Evolutionary conservation across 2,113 vertebrate genomes (phyloP).

Genomic region (Rafetus swinhoei): DNA sequence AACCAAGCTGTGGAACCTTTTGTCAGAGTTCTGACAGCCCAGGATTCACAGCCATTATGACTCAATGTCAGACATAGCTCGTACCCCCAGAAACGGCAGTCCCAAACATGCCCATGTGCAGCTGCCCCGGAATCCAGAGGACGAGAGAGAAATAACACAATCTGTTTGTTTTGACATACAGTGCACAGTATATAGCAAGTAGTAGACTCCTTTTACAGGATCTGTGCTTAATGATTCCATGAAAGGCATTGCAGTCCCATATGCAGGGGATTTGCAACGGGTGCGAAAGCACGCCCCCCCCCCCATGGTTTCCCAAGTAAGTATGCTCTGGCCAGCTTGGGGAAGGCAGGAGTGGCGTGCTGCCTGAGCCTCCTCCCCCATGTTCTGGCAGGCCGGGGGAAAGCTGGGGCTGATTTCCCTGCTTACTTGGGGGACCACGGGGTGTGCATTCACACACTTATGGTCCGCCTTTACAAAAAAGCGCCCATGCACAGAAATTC

Average conservation of each 20-base stretch:
- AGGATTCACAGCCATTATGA: neutral
- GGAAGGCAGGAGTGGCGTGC: no score
- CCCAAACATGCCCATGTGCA: neutral
- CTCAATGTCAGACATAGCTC: neutral
- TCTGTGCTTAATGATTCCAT: neutral
- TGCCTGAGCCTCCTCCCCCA: no score
- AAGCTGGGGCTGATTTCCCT: no score
- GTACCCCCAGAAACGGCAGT: neutral
- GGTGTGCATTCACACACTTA: no score
- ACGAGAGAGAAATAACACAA: neutral
- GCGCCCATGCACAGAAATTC: no score
- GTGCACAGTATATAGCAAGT: neutral
- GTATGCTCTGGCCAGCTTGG: no score
- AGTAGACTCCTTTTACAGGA: neutral
- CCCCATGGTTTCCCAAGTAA: no score
- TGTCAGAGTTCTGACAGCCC: neutral
- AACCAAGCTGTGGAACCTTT: neutral
- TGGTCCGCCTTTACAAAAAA: no score
- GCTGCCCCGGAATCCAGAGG: neutral
- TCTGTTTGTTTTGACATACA: neutral
- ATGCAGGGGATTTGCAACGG: no score
- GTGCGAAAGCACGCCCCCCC: no score
- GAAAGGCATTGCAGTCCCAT: neutral
- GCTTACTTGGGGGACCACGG: no score
- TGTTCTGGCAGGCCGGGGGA: no score